Evolutionary conservation across 2,113 vertebrate genomes (phyloP).

Genomic region (Oxyruncus cristatus): DNA sequence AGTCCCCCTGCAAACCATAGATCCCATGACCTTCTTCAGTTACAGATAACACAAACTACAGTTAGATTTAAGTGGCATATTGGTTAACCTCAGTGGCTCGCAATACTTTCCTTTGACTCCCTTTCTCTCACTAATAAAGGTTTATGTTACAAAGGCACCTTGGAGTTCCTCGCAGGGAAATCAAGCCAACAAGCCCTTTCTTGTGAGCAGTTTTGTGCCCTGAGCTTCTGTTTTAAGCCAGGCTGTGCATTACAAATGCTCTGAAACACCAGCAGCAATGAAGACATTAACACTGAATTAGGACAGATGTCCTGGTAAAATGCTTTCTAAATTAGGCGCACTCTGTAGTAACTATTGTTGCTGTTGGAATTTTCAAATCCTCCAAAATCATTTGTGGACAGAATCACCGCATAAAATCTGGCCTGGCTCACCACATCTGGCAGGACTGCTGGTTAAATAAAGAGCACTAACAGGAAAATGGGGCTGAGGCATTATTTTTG

Average conservation of each 20-base stretch:
- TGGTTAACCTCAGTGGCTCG: constrained; percentile 32
- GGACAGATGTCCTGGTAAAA: background rate
- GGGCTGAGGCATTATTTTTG: background rate
- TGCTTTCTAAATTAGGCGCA: background rate
- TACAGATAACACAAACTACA: constrained; percentile 62
- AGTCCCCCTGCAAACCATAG: background rate
- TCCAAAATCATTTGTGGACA: background rate
- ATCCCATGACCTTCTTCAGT: constrained; percentile 59
- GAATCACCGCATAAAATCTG: background rate
- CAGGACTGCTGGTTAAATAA: background rate
- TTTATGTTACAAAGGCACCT: constrained; percentile 51
- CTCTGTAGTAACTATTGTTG: background rate
- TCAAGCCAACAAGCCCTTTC: background rate
- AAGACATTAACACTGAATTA: background rate
- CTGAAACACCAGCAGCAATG: background rate
- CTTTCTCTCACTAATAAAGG: constrained; percentile 20
- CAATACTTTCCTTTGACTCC: background rate
- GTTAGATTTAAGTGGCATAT: constrained; percentile 34
- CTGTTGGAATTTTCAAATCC: background rate
- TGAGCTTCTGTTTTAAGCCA: background rate
- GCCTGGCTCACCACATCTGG: background rate
- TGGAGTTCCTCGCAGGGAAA: background rate
- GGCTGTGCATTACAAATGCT: background rate
- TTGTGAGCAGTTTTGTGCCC: background rate
- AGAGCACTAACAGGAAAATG: background rate